Evolutionary conservation across 2,888 invertebrate genomes (phyloP).

Genomic region (Morpho achilles): DNA sequence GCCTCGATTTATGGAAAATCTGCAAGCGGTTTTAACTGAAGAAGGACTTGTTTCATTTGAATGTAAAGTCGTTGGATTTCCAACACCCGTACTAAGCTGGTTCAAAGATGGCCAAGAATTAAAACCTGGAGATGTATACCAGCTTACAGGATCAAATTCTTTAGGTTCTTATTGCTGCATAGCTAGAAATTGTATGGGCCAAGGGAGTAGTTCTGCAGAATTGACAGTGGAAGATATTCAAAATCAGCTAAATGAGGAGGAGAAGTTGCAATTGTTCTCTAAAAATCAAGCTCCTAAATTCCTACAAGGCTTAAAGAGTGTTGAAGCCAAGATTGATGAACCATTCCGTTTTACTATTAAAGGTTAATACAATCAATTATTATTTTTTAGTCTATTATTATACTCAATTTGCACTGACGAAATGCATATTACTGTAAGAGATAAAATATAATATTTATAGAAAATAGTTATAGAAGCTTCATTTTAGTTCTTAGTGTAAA

Average conservation of each 20-base stretch:
- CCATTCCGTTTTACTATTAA: constrained; percentile 88
- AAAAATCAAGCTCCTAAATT: constrained; percentile 92
- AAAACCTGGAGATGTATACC: constrained; percentile 95
- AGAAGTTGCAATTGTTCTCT: constrained; percentile 85
- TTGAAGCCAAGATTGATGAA: constrained; percentile 90
- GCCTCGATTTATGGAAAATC: constrained; percentile 93
- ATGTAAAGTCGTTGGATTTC: constrained; percentile 95
- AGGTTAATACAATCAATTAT: constrained; percentile 67
- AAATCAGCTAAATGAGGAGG: constrained; percentile 92
- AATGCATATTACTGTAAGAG: no score
- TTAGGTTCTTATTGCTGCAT: constrained; percentile 93
- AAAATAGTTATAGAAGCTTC: no score
- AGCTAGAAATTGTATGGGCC: constrained; percentile 94
- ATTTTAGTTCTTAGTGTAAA: background rate
- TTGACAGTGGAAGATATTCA: constrained; percentile 94
- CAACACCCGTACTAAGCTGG: constrained; percentile 92
- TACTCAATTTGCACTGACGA: background rate
- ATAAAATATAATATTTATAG: no score
- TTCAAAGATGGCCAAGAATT: constrained; percentile 95
- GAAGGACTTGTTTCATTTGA: constrained; percentile 96
- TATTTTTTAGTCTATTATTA: background rate
- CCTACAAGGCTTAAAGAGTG: constrained; percentile 88
- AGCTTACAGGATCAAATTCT: constrained; percentile 93
- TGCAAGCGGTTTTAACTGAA: constrained; percentile 93
- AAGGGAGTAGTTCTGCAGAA: constrained; percentile 91